Evolutionary conservation across 2,797 vertebrate genomes (phyloP), one percentile per base, ranked within the genome.

Genomic region (Paedocypris micromegethes): DNA sequence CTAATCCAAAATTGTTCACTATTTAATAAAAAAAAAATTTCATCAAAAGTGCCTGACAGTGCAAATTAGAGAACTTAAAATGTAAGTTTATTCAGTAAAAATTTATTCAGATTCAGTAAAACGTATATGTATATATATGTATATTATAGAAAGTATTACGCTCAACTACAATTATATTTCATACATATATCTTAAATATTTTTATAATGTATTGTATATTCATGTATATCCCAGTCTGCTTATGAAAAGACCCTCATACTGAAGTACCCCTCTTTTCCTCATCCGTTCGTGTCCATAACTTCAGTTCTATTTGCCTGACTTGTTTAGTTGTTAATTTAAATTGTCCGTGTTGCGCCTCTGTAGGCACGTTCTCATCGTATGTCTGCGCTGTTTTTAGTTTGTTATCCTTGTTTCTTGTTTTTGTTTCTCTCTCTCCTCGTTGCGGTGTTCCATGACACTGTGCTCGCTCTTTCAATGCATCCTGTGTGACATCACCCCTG

Each of bases 401-500:
- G 74, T 87, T 88, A 85, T 85, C 82, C 81, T 94, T 93, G 93
- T 92, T 90, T 91, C 90, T 87, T 91, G 87, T 92, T 82, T 84
- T 87, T 90, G 81, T 84, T 66, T 87, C 81, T 88, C 78, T 83
- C 84, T 85, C 79, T 85, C 87, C 64, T 68, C 64, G 83, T 86
- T 91, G 87, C 91, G 87, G 84, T 86, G 82, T 83, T 82, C 88
- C 88, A 60, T 89, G 92, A 86, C 83, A 83, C 82, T 95, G 90
- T 92, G 92, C 93, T 93, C 91, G 68, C 90, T 92, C 91, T 95
- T 89, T 93, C 91, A 90, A 83, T 92, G 88, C 91, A 84, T 88
- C 91, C 90, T 86, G 92, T 92, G 92, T 95, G 95, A 92, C 90
- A 90, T 86, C 88, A 88, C 91, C 91, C 91, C 92, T 92, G 90